phyloP scores from a whole-genome alignment of 2,113 vertebrate genomes.

The Sinocyclocheilus anophthalmus region DNA sequence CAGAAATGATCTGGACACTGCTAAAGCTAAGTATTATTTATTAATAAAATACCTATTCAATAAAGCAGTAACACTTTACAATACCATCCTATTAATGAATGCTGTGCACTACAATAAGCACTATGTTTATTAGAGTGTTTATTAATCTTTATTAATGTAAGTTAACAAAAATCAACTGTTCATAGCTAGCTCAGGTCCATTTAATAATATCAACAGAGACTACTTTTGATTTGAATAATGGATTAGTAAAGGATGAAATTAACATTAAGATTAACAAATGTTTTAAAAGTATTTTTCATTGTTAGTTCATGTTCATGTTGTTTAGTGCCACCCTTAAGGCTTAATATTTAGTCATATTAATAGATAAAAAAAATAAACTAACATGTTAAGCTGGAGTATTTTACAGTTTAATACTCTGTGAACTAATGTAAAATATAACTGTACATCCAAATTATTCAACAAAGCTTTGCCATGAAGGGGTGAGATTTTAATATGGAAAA shows the following conservation, averaged over 20 bases:
- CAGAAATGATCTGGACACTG: neutral
- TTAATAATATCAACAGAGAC: neutral
- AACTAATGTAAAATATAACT: conserved; percentile 26
- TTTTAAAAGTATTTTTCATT: neutral
- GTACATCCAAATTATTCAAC: conserved; percentile 13
- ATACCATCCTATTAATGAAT: neutral
- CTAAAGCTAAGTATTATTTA: neutral
- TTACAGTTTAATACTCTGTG: neutral
- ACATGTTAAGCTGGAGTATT: neutral
- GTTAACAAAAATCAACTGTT: neutral
- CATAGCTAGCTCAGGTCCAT: neutral
- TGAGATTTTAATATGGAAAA: conserved; percentile 26
- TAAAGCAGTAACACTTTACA: neutral
- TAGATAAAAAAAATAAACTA: neutral
- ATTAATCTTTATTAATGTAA: neutral
- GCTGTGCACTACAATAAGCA: neutral
- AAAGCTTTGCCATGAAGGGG: neutral
- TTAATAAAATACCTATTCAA: neutral
- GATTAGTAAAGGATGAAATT: neutral
- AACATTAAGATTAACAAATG: neutral
- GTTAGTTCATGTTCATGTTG: neutral
- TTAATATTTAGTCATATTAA: neutral
- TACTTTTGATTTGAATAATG: neutral
- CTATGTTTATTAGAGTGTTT: neutral
- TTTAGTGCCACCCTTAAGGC: neutral